Percentiles rank a stretch among this genome's conserved stretches.
These are phyloP conservation scores for Choloepus hoffmanni DNA, from an alignment of 2,113 vertebrate species.

Conservation along the genomic window DNA sequence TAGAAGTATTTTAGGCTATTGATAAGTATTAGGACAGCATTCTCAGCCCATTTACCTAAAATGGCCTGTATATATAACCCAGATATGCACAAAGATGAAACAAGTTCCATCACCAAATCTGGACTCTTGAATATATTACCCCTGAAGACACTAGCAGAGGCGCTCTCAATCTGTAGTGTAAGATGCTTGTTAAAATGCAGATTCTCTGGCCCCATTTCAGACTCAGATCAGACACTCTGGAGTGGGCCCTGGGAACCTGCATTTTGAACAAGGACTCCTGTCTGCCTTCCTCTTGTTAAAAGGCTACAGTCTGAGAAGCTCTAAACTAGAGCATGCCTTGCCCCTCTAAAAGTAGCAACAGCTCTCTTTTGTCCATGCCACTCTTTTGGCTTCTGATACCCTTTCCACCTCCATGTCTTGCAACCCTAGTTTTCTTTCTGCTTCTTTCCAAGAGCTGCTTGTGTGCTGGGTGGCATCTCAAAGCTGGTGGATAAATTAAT, in stretches of 20 bases:
- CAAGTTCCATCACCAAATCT: background rate
- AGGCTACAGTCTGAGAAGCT: background rate
- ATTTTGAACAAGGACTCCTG: background rate
- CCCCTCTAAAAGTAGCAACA: background rate
- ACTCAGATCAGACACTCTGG: background rate
- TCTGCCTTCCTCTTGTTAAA: background rate
- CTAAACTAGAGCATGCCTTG: background rate
- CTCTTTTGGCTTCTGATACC: background rate
- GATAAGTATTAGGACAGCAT: background rate
- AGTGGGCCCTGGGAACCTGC: background rate
- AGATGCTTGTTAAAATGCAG: background rate
- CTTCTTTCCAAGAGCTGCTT: background rate
- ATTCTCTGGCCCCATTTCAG: background rate
- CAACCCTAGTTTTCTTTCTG: background rate
- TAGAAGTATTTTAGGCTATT: background rate
- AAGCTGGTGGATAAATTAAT: conserved; percentile 14
- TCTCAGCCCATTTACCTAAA: background rate
- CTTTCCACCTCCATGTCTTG: background rate
- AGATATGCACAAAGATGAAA: background rate
- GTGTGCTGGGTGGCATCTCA: conserved; percentile 1
- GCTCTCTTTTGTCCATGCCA: background rate
- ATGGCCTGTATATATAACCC: background rate
- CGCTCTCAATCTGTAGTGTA: background rate
- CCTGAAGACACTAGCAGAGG: background rate
- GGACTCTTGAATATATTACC: background rate